Base-by-base conservation (phyloP, 2,113 vertebrate species). In the Brachyhypopomus occidentalis region DNA sequence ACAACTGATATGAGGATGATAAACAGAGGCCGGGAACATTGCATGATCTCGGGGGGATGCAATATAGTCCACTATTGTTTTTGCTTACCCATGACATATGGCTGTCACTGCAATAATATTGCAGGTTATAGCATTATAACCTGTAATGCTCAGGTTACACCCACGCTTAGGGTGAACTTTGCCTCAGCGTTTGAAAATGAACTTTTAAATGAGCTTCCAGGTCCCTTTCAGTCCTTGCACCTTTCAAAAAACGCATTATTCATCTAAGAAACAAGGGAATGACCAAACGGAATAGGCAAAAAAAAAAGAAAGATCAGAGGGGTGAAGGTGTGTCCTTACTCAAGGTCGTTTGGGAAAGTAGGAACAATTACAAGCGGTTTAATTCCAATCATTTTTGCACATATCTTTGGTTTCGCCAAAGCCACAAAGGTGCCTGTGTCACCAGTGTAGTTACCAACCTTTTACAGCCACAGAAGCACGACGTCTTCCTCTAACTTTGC, bases 11-110 rank as follows among this genome's bases (percentile, higher is more conserved):
- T n/a, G 85, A 83, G 82, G 77, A 87, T 89, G 90, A 93, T 92
- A 91, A 90, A 87, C 89, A 92, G 88, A 93, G 93, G 91, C 89
- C 91, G 90, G 91, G 90, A 89, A 90, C 89, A 86, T 45, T 90
- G 84, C 45, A 75, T 41, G 63, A 71, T 88, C 89, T 89, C 84
- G 81, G 83, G 30, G 90, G 88, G 86, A 83, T 72, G 55, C 76
- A 41, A 59, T 70, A 25, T 75, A 71, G 82, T 89, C 80, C 7
- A 23, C 62, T 60, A 23, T 59, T 81, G 34, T 60, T 69, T 81
- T 69, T 41, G 79, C 30, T 76, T 80, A 74, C 20, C 75, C 36
- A 17, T 60, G 36, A 70, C 36, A 81, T 34, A 76, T 3, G 45
- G 63, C 36, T 45, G 72, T 52, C 45, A 52, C 11, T 14, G 12